These are phyloP conservation scores for Apus apus DNA, from an alignment of 2,113 vertebrate species.

Conservation along the genomic window DNA sequence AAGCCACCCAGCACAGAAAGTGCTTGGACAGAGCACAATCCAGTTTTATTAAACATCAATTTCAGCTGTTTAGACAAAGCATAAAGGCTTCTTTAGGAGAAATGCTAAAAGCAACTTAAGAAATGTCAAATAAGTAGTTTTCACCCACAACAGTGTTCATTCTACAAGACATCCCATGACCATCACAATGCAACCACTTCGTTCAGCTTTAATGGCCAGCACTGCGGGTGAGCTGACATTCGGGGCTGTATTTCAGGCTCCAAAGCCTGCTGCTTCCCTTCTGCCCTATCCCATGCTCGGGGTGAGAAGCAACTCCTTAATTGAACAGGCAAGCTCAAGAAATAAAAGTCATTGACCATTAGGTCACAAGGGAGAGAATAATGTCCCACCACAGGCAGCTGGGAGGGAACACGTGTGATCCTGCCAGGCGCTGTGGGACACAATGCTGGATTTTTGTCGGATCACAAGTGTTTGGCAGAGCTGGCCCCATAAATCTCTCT, in stretches of 20 bases:
- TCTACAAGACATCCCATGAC: constrained; percentile 8
- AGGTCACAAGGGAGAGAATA: constrained; percentile 44
- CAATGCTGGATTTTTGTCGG: constrained; percentile 23
- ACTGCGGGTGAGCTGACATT: constrained; percentile 29
- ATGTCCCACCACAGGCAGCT: constrained; percentile 29
- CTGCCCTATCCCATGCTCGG: neutral
- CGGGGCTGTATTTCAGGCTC: constrained; percentile 20
- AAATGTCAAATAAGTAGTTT: constrained; percentile 39
- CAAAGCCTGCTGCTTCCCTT: constrained; percentile 28
- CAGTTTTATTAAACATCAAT: neutral
- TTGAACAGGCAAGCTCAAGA: constrained; percentile 41
- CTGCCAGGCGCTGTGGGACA: constrained; percentile 45
- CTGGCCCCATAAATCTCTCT: constrained; percentile 24
- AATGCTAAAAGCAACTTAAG: constrained; percentile 23
- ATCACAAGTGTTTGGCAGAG: constrained; percentile 52
- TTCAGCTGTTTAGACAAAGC: constrained; percentile 38
- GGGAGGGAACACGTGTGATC: constrained; percentile 23
- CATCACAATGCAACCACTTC: constrained; percentile 41
- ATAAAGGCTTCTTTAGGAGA: constrained; percentile 29
- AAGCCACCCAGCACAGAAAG: neutral
- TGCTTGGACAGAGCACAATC: neutral
- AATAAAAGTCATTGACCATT: constrained; percentile 58
- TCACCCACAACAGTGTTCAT: constrained; percentile 6
- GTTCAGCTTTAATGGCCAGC: constrained; percentile 9
- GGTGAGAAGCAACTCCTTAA: constrained; percentile 40